Conservation (phyloP, 2,113 vertebrate genomes). For the Nyctibius bracteatus region DNA sequence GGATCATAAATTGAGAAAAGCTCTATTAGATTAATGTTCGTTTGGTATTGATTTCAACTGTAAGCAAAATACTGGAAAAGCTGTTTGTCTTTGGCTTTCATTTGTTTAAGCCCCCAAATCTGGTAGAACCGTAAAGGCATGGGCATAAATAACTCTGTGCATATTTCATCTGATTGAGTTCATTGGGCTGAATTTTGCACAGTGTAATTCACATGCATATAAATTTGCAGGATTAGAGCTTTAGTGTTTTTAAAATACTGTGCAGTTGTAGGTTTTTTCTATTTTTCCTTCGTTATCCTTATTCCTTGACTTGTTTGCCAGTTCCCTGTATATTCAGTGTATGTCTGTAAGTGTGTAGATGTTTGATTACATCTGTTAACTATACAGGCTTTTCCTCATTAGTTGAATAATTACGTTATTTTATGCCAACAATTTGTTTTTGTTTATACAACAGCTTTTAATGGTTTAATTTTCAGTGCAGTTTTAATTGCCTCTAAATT, state of each 20-base stretch:
- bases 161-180: neutral
- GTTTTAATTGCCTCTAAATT: constrained; percentile 51
- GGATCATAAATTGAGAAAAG: neutral
- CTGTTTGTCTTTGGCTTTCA: neutral
- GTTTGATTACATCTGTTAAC: constrained; percentile 44
- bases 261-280: neutral
- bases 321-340: neutral
- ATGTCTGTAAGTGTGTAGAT: constrained; percentile 37
- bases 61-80: neutral
- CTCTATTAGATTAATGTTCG: neutral
- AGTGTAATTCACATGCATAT: neutral
- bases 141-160: neutral
- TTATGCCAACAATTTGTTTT: constrained; percentile 30
- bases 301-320: neutral
- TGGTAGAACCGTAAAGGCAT: neutral
- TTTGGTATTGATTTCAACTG: neutral
- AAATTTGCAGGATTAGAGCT: neutral
- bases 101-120: neutral
- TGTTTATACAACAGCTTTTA: constrained; percentile 53
- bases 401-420: constrained; percentile 13
- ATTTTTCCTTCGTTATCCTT: neutral
- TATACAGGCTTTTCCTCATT: constrained; percentile 39
- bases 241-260: neutral
- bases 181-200: neutral
- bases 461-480: constrained; percentile 30